Conservation (phyloP, 2,113 vertebrate species). For the Chlorodrepanis virens region DNA sequence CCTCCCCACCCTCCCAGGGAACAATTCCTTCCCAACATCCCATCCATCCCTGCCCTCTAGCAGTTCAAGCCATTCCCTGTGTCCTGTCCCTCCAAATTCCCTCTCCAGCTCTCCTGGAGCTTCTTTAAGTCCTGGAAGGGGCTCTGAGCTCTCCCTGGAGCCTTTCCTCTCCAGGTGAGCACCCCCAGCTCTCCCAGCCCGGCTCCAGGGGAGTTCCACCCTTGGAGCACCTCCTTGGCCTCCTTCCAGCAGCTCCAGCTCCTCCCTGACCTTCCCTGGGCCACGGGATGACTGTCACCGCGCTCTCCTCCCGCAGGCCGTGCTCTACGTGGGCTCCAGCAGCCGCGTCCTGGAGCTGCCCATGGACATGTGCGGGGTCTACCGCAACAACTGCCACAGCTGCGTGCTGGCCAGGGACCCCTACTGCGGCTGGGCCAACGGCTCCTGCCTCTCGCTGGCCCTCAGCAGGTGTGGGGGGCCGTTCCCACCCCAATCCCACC, state of each 20-base stretch:
- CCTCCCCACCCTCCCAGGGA: background rate
- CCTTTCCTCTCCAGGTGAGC: rapidly evolving
- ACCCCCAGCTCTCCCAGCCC: background rate
- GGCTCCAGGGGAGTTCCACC: background rate
- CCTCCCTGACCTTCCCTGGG: rapidly evolving
- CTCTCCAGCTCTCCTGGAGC: background rate
- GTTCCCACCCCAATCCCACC: rapidly evolving
- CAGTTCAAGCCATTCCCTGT: background rate
- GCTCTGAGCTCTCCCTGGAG: background rate
- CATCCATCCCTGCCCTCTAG: background rate
- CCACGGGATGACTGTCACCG: rapidly evolving
- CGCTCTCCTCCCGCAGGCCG: slow-evolving; percentile 40
- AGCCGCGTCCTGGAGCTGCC: slow-evolving; percentile 68
- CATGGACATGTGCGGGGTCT: slow-evolving; percentile 68
- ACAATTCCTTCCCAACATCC: background rate
- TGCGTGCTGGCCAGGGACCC: slow-evolving; percentile 77
- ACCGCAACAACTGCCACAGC: slow-evolving; percentile 66
- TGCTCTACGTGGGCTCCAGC: slow-evolving; percentile 68
- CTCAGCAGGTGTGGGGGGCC: background rate
- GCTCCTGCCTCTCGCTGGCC: slow-evolving; percentile 53
- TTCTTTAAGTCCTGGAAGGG: rapidly evolving
- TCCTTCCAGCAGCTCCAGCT: background rate
- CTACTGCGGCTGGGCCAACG: slow-evolving; percentile 68
- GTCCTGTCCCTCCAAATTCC: background rate
- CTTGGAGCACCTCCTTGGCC: rapidly evolving